Percentiles rank a stretch among this genome's conserved stretches.
Evolutionary conservation across 2,113 vertebrate genomes (phyloP).

Genomic region (Pachyramphus minor): DNA sequence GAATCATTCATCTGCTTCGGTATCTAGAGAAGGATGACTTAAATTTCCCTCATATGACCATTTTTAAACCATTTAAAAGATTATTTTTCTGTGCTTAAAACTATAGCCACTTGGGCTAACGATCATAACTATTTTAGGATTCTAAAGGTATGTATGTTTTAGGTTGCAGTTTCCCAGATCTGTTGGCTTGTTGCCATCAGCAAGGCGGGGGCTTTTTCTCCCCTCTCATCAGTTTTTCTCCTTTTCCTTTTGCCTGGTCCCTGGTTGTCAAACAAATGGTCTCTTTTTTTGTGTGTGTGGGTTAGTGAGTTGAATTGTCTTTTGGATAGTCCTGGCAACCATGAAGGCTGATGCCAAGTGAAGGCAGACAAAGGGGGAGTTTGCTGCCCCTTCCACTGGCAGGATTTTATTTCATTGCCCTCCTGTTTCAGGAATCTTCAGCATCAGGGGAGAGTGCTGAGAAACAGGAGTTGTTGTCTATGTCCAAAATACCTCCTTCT

Average conservation of each 20-base stretch:
- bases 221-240: not conserved
- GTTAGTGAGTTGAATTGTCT: not conserved
- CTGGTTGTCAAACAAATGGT: fast-evolving
- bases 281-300: not conserved
- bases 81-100: not conserved
- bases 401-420: not conserved
- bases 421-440: not conserved
- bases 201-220: not conserved
- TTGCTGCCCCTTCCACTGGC: not conserved
- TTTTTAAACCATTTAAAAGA: not conserved
- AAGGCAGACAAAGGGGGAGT: not conserved
- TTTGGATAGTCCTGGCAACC: not conserved
- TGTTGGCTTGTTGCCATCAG: not conserved
- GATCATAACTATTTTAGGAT: not conserved
- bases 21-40: not conserved
- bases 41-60: not conserved
- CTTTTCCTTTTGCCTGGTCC: not conserved
- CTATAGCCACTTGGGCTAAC: too few relatives aligned
- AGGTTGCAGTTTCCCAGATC: not conserved
- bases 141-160: not conserved
- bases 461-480: not conserved
- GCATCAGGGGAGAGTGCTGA: not conserved
- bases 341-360: not conserved
- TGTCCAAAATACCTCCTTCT: not conserved
- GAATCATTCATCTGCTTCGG: not conserved